Conservation (phyloP, 2,113 vertebrate genomes). For the Zootoca vivipara region DNA sequence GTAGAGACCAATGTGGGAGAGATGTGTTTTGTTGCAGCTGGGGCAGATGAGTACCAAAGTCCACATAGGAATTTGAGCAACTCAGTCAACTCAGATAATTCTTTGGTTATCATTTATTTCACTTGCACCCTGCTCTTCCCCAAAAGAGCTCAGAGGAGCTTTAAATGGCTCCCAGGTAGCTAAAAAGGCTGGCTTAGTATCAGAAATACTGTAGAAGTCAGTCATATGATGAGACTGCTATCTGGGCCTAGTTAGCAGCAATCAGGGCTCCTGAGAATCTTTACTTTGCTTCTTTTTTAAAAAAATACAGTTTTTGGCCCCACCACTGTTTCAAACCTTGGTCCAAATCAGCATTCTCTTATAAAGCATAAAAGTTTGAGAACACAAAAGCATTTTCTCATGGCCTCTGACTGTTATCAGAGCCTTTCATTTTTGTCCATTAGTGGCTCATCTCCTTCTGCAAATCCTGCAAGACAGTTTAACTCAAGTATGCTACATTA, state of each 20-base stretch:
- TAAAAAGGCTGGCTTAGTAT: neutral
- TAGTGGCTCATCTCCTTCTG: neutral
- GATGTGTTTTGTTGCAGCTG: too few species aligned
- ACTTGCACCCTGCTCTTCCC: too few species aligned
- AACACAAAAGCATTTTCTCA: neutral
- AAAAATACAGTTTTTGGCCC: too few species aligned
- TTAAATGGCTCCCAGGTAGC: neutral
- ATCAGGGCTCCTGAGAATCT: neutral
- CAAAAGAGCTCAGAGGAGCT: neutral
- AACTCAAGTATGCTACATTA: neutral
- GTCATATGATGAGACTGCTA: neutral
- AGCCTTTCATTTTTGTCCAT: neutral
- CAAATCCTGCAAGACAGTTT: neutral
- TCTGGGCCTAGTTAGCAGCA: neutral
- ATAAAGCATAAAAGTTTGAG: neutral
- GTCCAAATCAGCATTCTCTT: neutral
- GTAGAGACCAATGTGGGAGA: too few species aligned
- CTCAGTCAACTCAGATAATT: neutral
- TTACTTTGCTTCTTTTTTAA: neutral
- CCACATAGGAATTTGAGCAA: neutral
- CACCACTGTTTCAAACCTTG: neutral
- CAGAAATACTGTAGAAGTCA: neutral
- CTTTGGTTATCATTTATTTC: neutral
- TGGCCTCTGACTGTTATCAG: neutral
- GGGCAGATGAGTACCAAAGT: neutral